phyloP scores from a whole-genome alignment of 2,113 vertebrate species.

The Chroicocephalus ridibundus region DNA sequence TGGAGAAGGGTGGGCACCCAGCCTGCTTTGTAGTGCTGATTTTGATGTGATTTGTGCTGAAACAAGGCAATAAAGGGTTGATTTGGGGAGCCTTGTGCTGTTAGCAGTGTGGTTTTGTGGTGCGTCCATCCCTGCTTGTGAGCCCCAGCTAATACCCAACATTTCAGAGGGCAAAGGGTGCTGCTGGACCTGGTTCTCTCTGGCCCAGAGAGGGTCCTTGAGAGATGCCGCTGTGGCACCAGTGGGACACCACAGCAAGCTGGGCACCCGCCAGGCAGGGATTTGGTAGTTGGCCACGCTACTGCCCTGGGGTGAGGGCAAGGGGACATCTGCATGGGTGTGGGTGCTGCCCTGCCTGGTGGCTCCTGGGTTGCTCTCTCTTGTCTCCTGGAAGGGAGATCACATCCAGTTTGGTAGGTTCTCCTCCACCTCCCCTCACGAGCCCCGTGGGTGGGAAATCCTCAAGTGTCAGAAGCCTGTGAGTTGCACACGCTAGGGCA shows the following conservation, averaged over 20 bases:
- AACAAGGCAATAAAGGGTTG: slow-evolving; percentile 18
- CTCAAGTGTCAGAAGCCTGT: fast-evolving
- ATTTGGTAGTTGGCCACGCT: not conserved
- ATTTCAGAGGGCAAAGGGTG: not conserved
- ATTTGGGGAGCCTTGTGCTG: not conserved
- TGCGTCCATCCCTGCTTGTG: not conserved
- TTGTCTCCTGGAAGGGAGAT: not conserved
- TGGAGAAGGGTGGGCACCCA: not conserved
- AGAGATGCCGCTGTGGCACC: not conserved
- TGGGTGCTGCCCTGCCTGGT: not conserved
- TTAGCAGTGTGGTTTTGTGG: not conserved
- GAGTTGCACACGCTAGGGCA: not conserved
- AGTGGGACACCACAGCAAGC: not conserved
- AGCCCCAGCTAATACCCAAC: not conserved
- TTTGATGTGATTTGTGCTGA: not conserved
- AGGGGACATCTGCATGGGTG: not conserved
- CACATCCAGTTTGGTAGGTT: not conserved
- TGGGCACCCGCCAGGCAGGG: not conserved
- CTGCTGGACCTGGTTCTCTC: not conserved
- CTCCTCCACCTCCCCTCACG: not conserved
- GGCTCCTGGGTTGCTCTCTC: not conserved
- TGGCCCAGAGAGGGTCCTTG: not conserved
- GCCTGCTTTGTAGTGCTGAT: not conserved
- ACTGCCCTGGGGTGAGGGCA: not conserved
- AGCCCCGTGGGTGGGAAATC: not conserved